phyloP scores from a whole-genome alignment of 2,888 invertebrate species.

The Teleogryllus oceanicus region DNA sequence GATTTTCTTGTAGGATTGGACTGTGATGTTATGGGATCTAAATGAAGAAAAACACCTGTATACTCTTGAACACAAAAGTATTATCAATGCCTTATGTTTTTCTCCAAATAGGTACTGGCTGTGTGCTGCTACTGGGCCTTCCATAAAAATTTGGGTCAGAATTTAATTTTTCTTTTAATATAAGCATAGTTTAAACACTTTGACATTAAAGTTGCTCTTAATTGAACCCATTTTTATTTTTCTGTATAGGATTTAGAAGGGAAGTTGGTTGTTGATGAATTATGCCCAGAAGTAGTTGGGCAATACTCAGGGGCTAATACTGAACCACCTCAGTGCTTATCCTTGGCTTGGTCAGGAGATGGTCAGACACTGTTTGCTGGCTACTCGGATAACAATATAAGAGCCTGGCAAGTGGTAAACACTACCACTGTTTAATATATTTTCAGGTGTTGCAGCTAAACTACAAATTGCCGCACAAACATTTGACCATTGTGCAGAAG shows the following conservation, averaged over 20 bases:
- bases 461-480: too few species aligned
- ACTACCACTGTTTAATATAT: not conserved
- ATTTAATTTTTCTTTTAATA: too few species aligned
- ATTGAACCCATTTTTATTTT: constrained; percentile 25
- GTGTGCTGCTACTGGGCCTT: constrained; percentile 96
- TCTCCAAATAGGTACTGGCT: constrained; percentile 99
- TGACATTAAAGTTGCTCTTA: too few species aligned
- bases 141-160: constrained; percentile 94
- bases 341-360: constrained; percentile 97
- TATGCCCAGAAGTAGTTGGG: constrained; percentile 87
- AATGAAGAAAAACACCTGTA: constrained; percentile 99
- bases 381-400: constrained; percentile 95
- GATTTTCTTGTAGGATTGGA: constrained; percentile 70
- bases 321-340: constrained; percentile 92
- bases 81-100: constrained; percentile 97
- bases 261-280: constrained; percentile 98
- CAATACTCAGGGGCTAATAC: constrained; percentile 62
- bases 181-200: too few species aligned
- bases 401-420: constrained; percentile 92
- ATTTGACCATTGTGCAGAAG: too few species aligned
- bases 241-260: constrained; percentile 84
- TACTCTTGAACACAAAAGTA: constrained; percentile 96
- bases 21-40: constrained; percentile 98
- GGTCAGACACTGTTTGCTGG: constrained; percentile 98
- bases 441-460: not conserved